phyloP scores from a whole-genome alignment of 2,113 vertebrate species.

The Silurus asotus region DNA sequence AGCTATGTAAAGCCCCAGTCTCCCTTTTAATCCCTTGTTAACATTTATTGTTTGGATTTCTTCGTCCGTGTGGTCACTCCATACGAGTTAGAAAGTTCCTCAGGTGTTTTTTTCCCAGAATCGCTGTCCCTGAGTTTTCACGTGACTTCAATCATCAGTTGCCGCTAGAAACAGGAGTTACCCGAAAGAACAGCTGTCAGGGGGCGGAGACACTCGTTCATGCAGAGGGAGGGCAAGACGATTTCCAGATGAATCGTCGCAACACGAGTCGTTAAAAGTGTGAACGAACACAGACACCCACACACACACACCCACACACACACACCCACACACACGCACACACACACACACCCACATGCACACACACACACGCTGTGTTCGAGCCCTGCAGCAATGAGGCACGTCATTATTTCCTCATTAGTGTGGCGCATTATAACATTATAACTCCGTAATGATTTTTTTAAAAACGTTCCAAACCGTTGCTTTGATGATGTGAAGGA shows the following conservation, averaged over 20 bases:
- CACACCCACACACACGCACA: background rate
- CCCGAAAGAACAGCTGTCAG: conserved; percentile 4
- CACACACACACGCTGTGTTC: background rate
- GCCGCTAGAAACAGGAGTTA: conserved; percentile 19
- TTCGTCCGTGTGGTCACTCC: background rate
- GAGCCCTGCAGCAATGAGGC: conserved; percentile 19
- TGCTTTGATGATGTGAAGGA: conserved; percentile 28
- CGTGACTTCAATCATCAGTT: background rate
- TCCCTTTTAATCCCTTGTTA: too few species aligned
- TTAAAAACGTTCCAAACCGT: conserved; percentile 31
- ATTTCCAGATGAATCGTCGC: background rate
- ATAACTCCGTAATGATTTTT: conserved; percentile 32
- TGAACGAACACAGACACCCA: background rate
- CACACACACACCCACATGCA: background rate
- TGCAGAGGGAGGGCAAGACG: background rate
- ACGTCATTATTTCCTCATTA: conserved; percentile 42
- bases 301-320: background rate
- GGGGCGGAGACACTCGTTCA: background rate
- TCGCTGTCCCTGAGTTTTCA: background rate
- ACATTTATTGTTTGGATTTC: background rate
- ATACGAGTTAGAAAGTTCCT: background rate
- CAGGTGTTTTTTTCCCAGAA: background rate
- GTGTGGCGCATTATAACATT: conserved; percentile 23
- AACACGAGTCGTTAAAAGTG: conserved; percentile 6
- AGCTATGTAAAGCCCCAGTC: background rate